Conservation (phyloP, 2,113 vertebrate genomes). For the Onychorhynchus coronatus region DNA sequence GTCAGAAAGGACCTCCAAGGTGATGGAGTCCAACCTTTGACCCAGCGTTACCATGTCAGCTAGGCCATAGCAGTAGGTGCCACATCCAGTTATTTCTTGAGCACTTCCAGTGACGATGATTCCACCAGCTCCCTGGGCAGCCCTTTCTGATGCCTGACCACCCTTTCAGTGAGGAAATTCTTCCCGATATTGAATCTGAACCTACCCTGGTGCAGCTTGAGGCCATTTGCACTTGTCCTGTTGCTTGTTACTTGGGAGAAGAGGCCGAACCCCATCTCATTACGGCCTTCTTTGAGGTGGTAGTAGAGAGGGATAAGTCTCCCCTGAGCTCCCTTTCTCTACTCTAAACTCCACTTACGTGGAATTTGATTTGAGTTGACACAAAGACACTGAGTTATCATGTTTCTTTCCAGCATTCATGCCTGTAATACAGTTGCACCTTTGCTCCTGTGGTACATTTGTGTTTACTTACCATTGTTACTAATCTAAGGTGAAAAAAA, state of each 20-base stretch:
- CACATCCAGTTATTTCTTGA: neutral
- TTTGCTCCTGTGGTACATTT: neutral
- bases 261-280: no score
- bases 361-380: neutral
- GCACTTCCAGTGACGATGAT: neutral
- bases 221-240: neutral
- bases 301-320: neutral
- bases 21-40: rapidly evolving
- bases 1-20: neutral
- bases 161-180: neutral
- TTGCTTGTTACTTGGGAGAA: neutral
- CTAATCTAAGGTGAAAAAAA: neutral
- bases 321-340: neutral
- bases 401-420: neutral
- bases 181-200: neutral
- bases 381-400: neutral
- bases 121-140: neutral
- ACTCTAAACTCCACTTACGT: neutral
- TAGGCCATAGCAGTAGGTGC: no score
- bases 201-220: neutral
- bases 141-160: neutral
- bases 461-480: neutral
- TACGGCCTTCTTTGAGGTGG: neutral
- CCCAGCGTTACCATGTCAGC: neutral
- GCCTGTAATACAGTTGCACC: neutral